Conservation (phyloP, 2,113 vertebrate genomes). For the Tapirus terrestris region DNA sequence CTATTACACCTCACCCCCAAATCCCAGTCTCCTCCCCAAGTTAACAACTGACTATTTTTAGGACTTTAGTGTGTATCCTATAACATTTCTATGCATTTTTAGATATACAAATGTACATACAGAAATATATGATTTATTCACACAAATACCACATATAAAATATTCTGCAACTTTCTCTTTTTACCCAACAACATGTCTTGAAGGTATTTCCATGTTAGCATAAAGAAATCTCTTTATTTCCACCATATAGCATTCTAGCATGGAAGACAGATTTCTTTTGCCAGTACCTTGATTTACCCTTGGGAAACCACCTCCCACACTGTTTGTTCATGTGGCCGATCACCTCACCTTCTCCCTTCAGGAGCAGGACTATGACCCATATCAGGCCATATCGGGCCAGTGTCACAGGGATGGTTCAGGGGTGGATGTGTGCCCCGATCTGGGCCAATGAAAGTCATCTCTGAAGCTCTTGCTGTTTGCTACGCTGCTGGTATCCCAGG, state of each 20-base stretch:
- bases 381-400: background rate
- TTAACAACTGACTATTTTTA: background rate
- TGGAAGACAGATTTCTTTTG: background rate
- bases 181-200: background rate
- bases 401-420: background rate
- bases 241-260: background rate
- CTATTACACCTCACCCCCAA: background rate
- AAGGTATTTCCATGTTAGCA: background rate
- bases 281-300: background rate
- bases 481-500: background rate
- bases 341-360: background rate
- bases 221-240: background rate
- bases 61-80: background rate
- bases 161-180: background rate
- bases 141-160: background rate
- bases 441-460: background rate
- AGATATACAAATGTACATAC: background rate
- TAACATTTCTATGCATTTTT: background rate
- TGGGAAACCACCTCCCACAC: background rate
- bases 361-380: background rate
- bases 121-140: conserved; percentile 35
- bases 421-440: background rate
- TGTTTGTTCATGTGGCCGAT: background rate
- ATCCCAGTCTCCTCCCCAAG: background rate
- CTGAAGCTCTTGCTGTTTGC: background rate